Evolutionary conservation across 64 coral and sea anemone species (phyloP).

Genomic region (Acropora yongei): DNA sequence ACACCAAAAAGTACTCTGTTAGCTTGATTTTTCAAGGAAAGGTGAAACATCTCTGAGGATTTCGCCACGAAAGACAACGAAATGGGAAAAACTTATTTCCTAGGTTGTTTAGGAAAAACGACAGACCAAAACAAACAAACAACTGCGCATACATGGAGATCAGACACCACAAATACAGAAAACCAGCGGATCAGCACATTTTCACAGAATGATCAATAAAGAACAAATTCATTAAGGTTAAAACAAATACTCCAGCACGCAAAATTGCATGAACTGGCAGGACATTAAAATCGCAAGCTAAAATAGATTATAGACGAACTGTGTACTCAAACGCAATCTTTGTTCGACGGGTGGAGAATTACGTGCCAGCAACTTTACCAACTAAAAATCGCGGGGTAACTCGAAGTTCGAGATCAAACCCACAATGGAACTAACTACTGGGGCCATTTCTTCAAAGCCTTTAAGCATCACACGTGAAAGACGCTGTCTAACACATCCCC

Average conservation of each 20-base stretch:
- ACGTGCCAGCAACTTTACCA: too few relatives aligned
- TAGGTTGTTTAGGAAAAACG: too few relatives aligned
- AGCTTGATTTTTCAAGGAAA: too few relatives aligned
- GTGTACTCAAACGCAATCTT: neutral
- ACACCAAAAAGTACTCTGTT: too few relatives aligned
- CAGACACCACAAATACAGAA: too few relatives aligned
- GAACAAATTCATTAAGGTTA: neutral
- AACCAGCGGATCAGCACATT: neutral
- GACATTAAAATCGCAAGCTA: neutral
- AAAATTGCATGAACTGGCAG: neutral
- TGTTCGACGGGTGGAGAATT: too few relatives aligned
- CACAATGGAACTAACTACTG: neutral
- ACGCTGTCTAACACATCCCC: neutral
- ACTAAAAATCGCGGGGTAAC: neutral
- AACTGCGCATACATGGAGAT: too few relatives aligned
- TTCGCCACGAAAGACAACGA: too few relatives aligned
- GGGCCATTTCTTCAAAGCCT: conserved; percentile 19
- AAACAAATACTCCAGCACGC: neutral
- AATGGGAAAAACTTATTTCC: too few relatives aligned
- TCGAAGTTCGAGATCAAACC: neutral
- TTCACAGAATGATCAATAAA: neutral
- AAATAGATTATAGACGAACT: neutral
- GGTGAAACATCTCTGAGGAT: too few relatives aligned
- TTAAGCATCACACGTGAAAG: neutral
- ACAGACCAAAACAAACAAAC: too few relatives aligned